phyloP scores from a whole-genome alignment of 2,888 invertebrate species.

The Meteorus cinctellus region DNA sequence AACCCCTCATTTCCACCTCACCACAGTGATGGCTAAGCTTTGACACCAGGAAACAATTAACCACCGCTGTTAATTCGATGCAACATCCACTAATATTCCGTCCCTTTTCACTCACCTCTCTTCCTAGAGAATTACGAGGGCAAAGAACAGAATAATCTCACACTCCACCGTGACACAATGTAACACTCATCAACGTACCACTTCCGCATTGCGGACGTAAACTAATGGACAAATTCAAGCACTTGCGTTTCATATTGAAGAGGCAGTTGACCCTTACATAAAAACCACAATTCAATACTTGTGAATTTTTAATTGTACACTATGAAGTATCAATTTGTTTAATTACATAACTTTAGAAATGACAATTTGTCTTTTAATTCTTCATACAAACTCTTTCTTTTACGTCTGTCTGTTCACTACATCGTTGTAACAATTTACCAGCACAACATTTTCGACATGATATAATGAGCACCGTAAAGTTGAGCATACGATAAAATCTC shows the following conservation, averaged over 20 bases:
- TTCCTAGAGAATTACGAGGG: neutral
- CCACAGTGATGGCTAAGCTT: conserved; percentile 41
- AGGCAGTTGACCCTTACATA: neutral
- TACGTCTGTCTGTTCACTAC: neutral
- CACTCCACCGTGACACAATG: neutral
- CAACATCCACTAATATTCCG: conserved; percentile 33
- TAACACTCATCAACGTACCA: neutral
- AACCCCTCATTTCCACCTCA: neutral
- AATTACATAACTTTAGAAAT: neutral
- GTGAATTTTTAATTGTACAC: neutral
- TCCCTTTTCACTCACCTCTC: conserved; percentile 10
- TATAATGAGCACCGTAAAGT: neutral
- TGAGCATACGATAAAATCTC: conserved; percentile 18
- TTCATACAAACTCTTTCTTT: neutral
- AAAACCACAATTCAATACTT: neutral
- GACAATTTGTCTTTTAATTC: neutral
- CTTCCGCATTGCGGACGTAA: neutral
- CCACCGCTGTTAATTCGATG: conserved; percentile 54
- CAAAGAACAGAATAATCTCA: conserved; percentile 8
- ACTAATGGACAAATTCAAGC: neutral
- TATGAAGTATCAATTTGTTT: neutral
- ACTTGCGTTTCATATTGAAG: neutral
- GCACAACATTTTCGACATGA: neutral
- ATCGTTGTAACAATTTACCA: neutral
- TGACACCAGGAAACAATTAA: conserved; percentile 61